Conservation (phyloP, 2,797 vertebrate species). For the Streptopelia turtur region DNA sequence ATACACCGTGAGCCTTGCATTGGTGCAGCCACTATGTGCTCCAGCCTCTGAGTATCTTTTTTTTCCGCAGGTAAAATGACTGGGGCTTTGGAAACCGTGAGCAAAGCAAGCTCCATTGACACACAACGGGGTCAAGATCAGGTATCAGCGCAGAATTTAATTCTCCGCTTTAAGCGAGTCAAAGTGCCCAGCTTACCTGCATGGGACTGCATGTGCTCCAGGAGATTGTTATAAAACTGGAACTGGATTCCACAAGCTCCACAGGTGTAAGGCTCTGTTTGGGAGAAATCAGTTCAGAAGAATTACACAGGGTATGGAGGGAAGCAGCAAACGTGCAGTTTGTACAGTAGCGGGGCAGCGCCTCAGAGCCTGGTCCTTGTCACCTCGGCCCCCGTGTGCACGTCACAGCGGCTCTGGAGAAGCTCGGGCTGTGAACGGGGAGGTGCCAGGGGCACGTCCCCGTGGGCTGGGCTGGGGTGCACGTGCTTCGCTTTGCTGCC, state of each 20-base stretch:
- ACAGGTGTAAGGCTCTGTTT: constrained; percentile 97
- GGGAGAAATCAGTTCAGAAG: constrained; percentile 77
- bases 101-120: constrained; percentile 19
- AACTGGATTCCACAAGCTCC: constrained; percentile 99
- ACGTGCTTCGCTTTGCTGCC: not conserved
- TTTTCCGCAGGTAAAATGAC: not conserved
- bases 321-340: constrained; percentile 41
- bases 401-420: not conserved
- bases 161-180: constrained; percentile 23
- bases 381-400: not conserved
- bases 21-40: not conserved
- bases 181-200: constrained; percentile 86
- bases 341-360: not conserved
- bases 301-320: constrained; percentile 46
- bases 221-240: constrained; percentile 99
- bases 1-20: not conserved
- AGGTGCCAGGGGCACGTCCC: not conserved
- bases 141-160: constrained; percentile 39
- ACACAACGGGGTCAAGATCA: constrained; percentile 24
- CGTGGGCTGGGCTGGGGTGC: not conserved
- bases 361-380: not conserved
- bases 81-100: constrained; percentile 28
- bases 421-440: not conserved
- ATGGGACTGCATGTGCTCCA: constrained; percentile 99
- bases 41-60: not conserved